Base-by-base conservation (phyloP, 1,140 invertebrate genomes). In the Pectinophora gossypiella region DNA sequence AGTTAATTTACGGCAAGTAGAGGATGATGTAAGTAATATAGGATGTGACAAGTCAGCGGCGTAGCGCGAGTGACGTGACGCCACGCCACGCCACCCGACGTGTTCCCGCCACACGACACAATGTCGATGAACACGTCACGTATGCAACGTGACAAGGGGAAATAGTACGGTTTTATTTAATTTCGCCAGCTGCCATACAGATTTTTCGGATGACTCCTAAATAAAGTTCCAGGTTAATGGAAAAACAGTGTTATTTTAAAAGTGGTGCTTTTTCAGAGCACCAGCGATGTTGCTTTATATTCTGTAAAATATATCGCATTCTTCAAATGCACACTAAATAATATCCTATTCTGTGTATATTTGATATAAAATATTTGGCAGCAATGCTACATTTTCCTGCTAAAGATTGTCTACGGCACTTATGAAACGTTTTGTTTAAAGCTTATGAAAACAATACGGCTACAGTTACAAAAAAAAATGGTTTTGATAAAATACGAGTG, bases 91-190 rank as follows among this genome's bases (percentile, higher is more conserved):
- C 16, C 3, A 6, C 36, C 3, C 9, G 46, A 49, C 56, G 59
- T 60, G 50, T 61, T 50, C 60, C 32, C 56, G 51, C 48, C 40
- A 45, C 51, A 59, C 36, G 36, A 13, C 6, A 6, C 36, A 32
- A 1, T 59, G 63, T 67, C 68, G 51, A 69, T 64, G 69, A 65
- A 56, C 61, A 67, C 59, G 61, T 72, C 64, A 59, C 54, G 56
- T 38, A 48, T 58, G 50, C 59, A 64, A 61, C 59, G 40, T 63
- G 68, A 72, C 66, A 66, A 46, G 54, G 54, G 72, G 69, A 71
- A 76, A 77, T 77, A 69, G 61, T 68, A 54, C 64, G 63, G 65
- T 59, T 65, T 68, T 68, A 75, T 77, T 71, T 63, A 72, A 77
- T 71, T 67, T 49, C 43, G 44, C n/a, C 32, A 49, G 51, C 55